These are phyloP conservation scores for Metalampra italica DNA, from an alignment of 2,888 invertebrate species.

Conservation along the genomic window DNA sequence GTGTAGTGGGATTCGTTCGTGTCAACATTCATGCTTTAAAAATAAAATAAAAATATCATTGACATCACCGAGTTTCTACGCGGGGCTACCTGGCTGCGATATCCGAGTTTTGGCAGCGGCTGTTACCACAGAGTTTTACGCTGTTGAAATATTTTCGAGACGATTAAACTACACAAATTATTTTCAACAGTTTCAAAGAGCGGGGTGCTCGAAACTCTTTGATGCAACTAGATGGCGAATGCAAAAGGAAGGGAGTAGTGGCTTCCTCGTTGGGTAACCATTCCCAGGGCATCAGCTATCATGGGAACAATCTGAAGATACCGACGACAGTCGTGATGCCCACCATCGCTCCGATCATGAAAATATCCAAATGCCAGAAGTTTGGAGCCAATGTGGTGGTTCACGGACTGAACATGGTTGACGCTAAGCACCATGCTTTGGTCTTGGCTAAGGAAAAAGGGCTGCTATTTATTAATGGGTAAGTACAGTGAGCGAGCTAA, in stretches of 20 bases:
- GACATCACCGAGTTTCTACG: no score
- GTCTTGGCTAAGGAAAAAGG: conserved; percentile 83
- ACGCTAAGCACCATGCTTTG: conserved; percentile 90
- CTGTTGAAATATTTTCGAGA: neutral
- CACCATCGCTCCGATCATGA: conserved; percentile 95
- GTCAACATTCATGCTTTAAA: no score
- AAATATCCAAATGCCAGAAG: conserved; percentile 91
- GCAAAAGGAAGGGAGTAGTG: conserved; percentile 88
- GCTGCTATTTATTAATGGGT: conserved; percentile 93
- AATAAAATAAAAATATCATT: no score
- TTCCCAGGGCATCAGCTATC: conserved; percentile 89
- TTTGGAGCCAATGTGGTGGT: conserved; percentile 92
- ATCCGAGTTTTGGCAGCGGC: no score
- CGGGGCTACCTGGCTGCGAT: no score
- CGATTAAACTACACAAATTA: neutral
- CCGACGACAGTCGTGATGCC: conserved; percentile 97
- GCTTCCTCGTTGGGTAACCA: conserved; percentile 97
- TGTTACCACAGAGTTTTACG: no score
- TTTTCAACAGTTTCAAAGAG: conserved; percentile 89
- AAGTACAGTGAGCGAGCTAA: conserved; percentile 28
- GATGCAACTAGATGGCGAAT: conserved; percentile 84
- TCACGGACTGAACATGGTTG: conserved; percentile 88
- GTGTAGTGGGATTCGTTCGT: no score
- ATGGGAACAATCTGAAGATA: conserved; percentile 83
- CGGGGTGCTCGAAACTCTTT: conserved; percentile 94